A percentile compares a stretch with the other conserved stretches of the same genome.
These are phyloP conservation scores for Melanotaenia trifasciata DNA, from an alignment of 2,797 vertebrate species.

Conservation along the genomic window DNA sequence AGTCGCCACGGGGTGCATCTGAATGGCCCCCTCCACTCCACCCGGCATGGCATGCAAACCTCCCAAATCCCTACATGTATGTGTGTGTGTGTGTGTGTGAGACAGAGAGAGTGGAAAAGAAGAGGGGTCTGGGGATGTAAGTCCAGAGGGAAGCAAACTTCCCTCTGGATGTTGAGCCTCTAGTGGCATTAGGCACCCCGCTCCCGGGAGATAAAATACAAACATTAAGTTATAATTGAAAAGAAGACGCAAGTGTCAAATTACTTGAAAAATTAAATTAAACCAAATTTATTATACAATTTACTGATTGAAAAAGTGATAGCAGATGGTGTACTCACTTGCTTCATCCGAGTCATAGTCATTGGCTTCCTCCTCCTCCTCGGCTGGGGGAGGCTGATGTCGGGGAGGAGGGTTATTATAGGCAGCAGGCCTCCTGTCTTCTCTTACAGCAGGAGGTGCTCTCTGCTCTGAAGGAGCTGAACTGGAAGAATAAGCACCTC, in stretches of 20 bases:
- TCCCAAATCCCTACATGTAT: too few relatives aligned
- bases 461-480: conserved; percentile 75
- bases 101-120: too few relatives aligned
- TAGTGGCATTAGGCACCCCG: too few relatives aligned
- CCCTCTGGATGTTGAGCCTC: too few relatives aligned
- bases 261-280: conserved; percentile 28
- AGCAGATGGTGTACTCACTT: conserved; percentile 83
- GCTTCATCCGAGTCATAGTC: conserved; percentile 97
- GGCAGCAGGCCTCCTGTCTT: conserved; percentile 81
- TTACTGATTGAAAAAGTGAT: conserved; percentile 20
- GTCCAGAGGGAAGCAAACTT: too few relatives aligned
- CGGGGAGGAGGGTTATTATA: conserved; percentile 74
- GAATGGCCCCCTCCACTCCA: too few relatives aligned
- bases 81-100: too few relatives aligned
- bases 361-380: conserved; percentile 92
- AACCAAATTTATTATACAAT: conserved; percentile 30
- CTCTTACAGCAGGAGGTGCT: conserved; percentile 70
- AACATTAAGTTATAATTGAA: conserved; percentile 34
- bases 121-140: too few relatives aligned
- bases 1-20: too few relatives aligned
- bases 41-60: too few relatives aligned
- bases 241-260: conserved; percentile 16
- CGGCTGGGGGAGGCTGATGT: conserved; percentile 73
- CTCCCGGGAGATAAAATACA: background rate
- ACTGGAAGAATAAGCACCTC: conserved; percentile 60